These are phyloP conservation scores for Squalus acanthias DNA, from an alignment of 2,797 vertebrate species.

Conservation along the genomic window DNA sequence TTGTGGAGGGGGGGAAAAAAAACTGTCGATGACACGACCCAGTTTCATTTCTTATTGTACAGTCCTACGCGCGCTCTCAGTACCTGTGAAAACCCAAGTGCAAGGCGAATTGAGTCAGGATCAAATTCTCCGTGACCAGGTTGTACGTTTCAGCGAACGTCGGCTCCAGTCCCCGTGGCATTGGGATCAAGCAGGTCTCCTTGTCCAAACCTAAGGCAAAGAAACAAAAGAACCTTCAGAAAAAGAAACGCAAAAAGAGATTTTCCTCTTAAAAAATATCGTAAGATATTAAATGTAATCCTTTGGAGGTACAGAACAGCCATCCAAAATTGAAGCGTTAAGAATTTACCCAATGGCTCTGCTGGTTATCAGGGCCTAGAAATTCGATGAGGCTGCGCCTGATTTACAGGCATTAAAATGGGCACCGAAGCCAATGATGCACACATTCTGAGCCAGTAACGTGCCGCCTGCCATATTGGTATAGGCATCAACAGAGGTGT, in stretches of 20 bases:
- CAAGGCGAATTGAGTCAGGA: constrained; percentile 83
- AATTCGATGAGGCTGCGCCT: neutral
- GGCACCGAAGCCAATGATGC: neutral
- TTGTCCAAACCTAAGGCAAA: constrained; percentile 78
- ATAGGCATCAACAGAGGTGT: too few relatives aligned
- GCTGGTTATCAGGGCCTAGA: neutral
- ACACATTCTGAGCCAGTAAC: neutral
- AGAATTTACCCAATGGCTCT: neutral
- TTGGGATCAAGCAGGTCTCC: constrained; percentile 89
- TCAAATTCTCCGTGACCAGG: constrained; percentile 91
- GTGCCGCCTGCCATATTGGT: neutral
- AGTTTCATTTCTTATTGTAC: neutral
- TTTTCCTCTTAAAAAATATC: neutral
- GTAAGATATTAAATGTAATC: neutral
- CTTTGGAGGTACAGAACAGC: neutral
- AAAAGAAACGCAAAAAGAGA: neutral
- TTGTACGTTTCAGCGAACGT: constrained; percentile 81
- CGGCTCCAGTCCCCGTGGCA: constrained; percentile 67
- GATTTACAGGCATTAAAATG: neutral
- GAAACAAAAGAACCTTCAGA: neutral
- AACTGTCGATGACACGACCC: neutral
- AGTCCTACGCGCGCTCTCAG: neutral
- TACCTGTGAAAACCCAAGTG: constrained; percentile 83
- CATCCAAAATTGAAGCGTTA: neutral
- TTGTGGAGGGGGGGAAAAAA: neutral